Evolutionary conservation across 2,113 vertebrate species (phyloP).

Genomic region (Passer domesticus): DNA sequence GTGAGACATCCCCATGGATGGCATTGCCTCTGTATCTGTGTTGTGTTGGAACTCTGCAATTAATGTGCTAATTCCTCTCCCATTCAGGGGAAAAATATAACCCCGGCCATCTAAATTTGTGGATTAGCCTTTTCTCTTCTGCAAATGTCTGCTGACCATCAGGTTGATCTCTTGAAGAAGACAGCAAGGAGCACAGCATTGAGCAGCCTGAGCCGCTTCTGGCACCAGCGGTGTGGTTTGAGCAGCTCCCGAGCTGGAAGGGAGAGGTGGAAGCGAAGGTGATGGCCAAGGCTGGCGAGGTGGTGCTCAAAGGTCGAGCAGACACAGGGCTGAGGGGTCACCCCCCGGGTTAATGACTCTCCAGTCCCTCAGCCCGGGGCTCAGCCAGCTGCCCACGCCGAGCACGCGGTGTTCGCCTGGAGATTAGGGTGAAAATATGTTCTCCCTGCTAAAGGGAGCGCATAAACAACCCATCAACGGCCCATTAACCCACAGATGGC

Average conservation of each 20-base stretch:
- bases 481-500: constrained; percentile 60
- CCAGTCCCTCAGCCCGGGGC: neutral
- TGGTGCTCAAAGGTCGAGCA: neutral
- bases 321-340: neutral
- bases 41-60: neutral
- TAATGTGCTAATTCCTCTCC: neutral
- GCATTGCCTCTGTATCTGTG: neutral
- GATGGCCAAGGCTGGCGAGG: neutral
- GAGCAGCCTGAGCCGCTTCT: neutral
- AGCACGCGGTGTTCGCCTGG: constrained; percentile 13
- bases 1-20: neutral
- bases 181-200: neutral
- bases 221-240: accelerated
- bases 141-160: neutral
- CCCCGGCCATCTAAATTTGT: neutral
- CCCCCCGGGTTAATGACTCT: constrained; percentile 7
- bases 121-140: neutral
- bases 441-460: constrained; percentile 48
- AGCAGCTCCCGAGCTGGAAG: neutral
- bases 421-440: constrained; percentile 48
- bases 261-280: neutral
- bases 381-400: neutral
- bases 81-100: neutral
- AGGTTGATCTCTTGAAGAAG: neutral
- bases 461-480: constrained; percentile 60